Percentiles rank a stretch among this genome's conserved stretches.
These are phyloP conservation scores for Azorinus chamasolen DNA, from an alignment of 2,888 invertebrate genomes.

Conservation along the genomic window DNA sequence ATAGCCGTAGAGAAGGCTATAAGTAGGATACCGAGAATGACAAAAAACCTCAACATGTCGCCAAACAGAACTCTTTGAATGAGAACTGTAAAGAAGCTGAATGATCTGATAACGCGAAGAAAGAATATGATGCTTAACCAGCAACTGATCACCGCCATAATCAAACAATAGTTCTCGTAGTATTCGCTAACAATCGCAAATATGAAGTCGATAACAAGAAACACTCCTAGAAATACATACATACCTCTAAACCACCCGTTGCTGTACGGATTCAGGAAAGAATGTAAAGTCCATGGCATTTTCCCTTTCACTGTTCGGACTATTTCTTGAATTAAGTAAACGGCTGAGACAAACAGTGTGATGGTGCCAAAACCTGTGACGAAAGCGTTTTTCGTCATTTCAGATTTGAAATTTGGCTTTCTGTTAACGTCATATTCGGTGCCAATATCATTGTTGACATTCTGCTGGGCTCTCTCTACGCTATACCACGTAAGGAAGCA, in stretches of 20 bases:
- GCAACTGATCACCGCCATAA: constrained; percentile 69
- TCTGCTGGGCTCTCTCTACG: constrained; percentile 39
- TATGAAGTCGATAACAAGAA: constrained; percentile 63
- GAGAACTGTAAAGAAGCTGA: constrained; percentile 78
- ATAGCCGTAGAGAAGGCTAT: constrained; percentile 74
- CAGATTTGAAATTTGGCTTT: constrained; percentile 26
- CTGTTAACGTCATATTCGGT: constrained; percentile 19
- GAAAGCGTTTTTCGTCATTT: constrained; percentile 40
- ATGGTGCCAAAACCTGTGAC: constrained; percentile 44
- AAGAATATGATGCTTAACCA: constrained; percentile 76
- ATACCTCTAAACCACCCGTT: constrained; percentile 67
- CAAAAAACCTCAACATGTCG: constrained; percentile 68
- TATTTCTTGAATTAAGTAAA: constrained; percentile 49
- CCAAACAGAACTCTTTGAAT: constrained; percentile 72
- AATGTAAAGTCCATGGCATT: constrained; percentile 39
- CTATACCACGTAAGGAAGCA: constrained; percentile 59
- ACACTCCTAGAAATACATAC: constrained; percentile 63
- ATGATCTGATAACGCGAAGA: constrained; percentile 68
- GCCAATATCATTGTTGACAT: constrained; percentile 19
- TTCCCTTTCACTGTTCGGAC: constrained; percentile 25
- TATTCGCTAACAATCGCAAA: constrained; percentile 27
- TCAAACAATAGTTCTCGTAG: constrained; percentile 62
- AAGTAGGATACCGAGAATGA: constrained; percentile 68
- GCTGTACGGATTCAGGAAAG: constrained; percentile 59
- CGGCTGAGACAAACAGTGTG: constrained; percentile 38